phyloP scores from a whole-genome alignment of 2,113 vertebrate genomes.

The Calidris pugnax region DNA sequence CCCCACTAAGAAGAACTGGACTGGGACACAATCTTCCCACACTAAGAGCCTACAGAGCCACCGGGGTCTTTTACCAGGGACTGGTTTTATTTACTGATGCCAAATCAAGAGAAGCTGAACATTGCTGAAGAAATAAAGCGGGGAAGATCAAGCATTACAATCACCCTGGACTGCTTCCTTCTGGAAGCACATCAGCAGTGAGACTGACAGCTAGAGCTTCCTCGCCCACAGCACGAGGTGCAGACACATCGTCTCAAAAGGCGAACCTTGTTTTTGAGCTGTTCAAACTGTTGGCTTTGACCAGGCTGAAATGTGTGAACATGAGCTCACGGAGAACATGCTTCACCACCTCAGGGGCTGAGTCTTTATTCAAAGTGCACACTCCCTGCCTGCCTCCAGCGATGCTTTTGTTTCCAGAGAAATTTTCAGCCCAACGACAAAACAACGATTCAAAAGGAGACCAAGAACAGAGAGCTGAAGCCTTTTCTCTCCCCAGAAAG shows the following conservation, averaged over 20 bases:
- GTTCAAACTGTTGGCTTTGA: accelerated
- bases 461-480: not conserved
- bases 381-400: not conserved
- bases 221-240: accelerated
- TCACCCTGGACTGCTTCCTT: not conserved
- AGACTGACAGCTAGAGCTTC: not conserved
- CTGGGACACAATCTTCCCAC: not conserved
- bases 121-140: not conserved
- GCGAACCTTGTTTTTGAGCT: not conserved
- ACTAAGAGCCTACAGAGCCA: not conserved
- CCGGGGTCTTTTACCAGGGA: not conserved
- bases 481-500: not conserved
- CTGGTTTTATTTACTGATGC: not conserved
- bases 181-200: not conserved
- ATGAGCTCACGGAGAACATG: accelerated
- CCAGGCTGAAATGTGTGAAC: not conserved
- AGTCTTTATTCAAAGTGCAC: not conserved
- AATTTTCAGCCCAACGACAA: not conserved
- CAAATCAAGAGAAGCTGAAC: not conserved
- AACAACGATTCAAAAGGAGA: too few species aligned
- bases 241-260: not conserved
- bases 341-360: accelerated
- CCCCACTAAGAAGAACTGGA: not conserved
- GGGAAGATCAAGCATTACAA: too few species aligned
- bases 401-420: not conserved